A percentile compares a stretch with the other conserved stretches of the same genome.
phyloP scores from a whole-genome alignment of 2,113 vertebrate genomes.

The Prinia subflava region DNA sequence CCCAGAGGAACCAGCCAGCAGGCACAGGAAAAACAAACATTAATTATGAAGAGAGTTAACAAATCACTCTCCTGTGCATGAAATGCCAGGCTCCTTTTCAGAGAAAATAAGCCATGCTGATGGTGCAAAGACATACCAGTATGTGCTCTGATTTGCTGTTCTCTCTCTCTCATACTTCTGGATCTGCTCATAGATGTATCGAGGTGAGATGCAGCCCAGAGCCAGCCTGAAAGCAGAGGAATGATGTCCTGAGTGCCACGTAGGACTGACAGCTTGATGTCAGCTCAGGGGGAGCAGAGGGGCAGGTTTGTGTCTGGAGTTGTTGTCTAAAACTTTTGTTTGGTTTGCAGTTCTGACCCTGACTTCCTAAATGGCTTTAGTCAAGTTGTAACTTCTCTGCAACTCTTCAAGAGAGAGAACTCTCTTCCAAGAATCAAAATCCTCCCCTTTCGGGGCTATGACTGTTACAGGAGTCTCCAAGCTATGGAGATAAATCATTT shows the following conservation, averaged over 20 bases:
- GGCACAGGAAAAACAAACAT: neutral
- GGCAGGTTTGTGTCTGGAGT: neutral
- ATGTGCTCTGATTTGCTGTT: conserved; percentile 81
- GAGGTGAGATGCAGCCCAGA: conserved; percentile 79
- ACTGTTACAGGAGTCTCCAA: neutral
- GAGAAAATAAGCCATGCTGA: neutral
- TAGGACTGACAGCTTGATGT: neutral
- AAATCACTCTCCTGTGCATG: neutral
- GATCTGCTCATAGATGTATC: conserved; percentile 81
- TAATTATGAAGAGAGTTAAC: neutral
- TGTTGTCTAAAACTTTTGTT: neutral
- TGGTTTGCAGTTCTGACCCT: neutral
- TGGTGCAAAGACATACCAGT: conserved; percentile 71
- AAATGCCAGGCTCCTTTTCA: neutral
- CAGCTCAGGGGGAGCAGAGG: neutral
- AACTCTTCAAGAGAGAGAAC: neutral
- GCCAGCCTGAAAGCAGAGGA: conserved; percentile 75
- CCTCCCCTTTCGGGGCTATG: neutral
- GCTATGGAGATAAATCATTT: neutral
- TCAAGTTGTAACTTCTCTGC: neutral
- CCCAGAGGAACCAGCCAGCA: neutral
- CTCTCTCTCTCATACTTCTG: conserved; percentile 77
- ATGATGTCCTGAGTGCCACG: neutral
- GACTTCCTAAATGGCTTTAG: neutral
- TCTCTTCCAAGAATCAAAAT: neutral